Percentiles rank a stretch among this genome's conserved stretches.
These are phyloP conservation scores for Watsonalla cultraria DNA, from an alignment of 2,888 invertebrate species.

Conservation along the genomic window DNA sequence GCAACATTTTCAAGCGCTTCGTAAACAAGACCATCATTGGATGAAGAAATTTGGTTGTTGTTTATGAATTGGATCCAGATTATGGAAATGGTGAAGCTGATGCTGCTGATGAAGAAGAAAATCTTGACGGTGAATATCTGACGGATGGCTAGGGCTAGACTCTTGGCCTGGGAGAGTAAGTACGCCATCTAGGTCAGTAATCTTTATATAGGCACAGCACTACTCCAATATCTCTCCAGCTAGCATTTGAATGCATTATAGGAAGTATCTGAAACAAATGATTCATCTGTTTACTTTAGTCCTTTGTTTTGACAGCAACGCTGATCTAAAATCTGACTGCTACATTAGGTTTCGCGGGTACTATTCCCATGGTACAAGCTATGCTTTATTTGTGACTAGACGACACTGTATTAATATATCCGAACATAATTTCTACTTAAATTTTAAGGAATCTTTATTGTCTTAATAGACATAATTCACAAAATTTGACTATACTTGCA, in stretches of 20 bases:
- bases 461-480: no score
- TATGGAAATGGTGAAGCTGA: constrained; percentile 38
- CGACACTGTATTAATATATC: no score
- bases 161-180: constrained; percentile 13
- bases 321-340: no score
- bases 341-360: no score
- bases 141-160: constrained; percentile 22
- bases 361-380: no score
- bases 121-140: constrained; percentile 36
- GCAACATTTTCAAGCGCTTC: constrained; percentile 54
- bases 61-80: constrained; percentile 40
- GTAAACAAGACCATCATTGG: constrained; percentile 33
- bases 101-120: constrained; percentile 38
- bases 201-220: constrained; percentile 20
- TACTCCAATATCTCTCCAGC: constrained; percentile 2
- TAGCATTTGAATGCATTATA: constrained; percentile 15
- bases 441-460: no score
- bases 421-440: no score
- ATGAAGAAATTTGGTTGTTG: constrained; percentile 14
- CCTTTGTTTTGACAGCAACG: no score
- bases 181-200: constrained; percentile 35
- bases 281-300: no score
- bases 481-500: no score
- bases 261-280: constrained; percentile 14
- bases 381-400: no score